Evolutionary conservation across 2,888 invertebrate genomes (phyloP), one percentile per base, ranked within the genome.

Genomic region (Anarsia innoxiella): DNA sequence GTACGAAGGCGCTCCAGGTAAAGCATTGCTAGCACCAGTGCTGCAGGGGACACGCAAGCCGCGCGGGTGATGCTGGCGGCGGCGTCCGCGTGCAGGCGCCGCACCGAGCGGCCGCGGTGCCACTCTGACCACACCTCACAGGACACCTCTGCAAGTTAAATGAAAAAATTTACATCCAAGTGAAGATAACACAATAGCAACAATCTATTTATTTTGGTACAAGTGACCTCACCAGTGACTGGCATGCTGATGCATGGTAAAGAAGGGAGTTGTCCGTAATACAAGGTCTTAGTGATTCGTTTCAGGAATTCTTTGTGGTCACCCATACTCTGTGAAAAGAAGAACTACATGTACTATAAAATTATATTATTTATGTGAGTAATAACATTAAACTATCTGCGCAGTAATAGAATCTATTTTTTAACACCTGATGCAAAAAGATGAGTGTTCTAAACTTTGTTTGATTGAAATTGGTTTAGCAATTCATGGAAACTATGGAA

Each of bases 1-100:
- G 87, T 86, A 67, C 93, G 91, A 37, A 99, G 88, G 48, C 97
- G 89, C 80, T 98, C 97, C 55, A 98, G 87, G 78, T 99, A 99
- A 29, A 98, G 88, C 61, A 99, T 86, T 15, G 98, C 97, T 58
- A 98, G 88, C 52, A 98, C 93, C 37, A 99, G 88, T 9, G 97
- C 94, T 68, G 96, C 96, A 0, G 98, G 97, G 5, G 96, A 94
- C 47, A 95, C 92, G 70, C 92, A 93, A 3, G 96, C 93, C 57
- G 91, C 89, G 60, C 92, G 88, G 38, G 90, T 91, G 46, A 94
- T 88, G 60, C 88, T 87, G 31, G 93, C 92, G 45, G 94, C 93
- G 54, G 91, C 90, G 55, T 92, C 91, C 45, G 90, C 87, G 64
- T 91, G 91, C 56, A 95, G 79, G 40, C 93, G 88, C 61, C 94